A percentile compares a stretch with the other conserved stretches of the same genome.
Conservation (phyloP, 1,140 invertebrate species). For the Geopemphigus sp. region DNA sequence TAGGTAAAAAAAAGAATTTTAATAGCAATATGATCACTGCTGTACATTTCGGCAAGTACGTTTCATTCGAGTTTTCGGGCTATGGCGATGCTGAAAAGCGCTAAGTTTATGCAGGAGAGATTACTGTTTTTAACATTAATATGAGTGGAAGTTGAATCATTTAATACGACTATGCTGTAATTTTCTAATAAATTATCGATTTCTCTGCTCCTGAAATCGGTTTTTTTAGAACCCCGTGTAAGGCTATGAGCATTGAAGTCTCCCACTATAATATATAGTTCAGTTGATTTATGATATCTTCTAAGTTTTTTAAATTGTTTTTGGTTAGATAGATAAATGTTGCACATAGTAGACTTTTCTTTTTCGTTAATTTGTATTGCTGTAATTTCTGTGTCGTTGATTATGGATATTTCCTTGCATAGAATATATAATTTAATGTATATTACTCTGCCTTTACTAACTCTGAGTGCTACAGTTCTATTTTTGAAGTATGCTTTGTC, state of each 20-base stretch:
- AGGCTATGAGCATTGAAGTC: neutral
- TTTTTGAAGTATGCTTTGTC: neutral
- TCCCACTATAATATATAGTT: neutral
- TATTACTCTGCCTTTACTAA: neutral
- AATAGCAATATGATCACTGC: neutral
- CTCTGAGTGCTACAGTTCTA: neutral
- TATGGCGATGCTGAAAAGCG: neutral
- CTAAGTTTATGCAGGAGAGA: neutral
- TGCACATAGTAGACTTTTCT: neutral
- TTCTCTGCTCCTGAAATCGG: neutral
- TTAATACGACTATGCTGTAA: neutral
- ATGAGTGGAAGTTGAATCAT: neutral
- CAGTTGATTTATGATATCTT: neutral
- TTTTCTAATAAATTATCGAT: too few species aligned
- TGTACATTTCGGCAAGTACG: neutral
- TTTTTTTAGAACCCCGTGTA: neutral
- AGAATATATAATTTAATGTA: neutral
- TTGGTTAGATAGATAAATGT: neutral
- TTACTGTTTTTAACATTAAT: neutral
- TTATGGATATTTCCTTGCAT: neutral
- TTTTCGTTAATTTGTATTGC: neutral
- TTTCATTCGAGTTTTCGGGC: neutral
- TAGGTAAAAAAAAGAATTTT: neutral
- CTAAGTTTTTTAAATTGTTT: neutral
- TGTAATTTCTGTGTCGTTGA: neutral